Conservation (phyloP, 2,797 vertebrate species). For the Takifugu ocellatus region DNA sequence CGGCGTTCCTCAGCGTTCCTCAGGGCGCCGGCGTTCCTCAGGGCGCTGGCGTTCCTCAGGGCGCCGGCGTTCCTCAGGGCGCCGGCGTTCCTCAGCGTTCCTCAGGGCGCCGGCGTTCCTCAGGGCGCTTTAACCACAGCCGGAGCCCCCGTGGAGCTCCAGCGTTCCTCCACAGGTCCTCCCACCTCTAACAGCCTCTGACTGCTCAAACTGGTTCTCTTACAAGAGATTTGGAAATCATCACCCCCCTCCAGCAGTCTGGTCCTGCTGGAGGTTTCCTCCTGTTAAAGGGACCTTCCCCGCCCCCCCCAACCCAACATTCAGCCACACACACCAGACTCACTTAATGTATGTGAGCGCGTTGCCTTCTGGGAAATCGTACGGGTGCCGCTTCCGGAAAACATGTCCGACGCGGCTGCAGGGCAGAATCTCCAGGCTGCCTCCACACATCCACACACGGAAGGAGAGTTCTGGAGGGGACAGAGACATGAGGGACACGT, state of each 20-base stretch:
- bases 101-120: not conserved
- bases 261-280: too few species aligned
- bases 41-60: slow-evolving; percentile 15
- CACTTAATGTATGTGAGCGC: slow-evolving; percentile 98
- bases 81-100: not conserved
- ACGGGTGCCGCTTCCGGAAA: slow-evolving; percentile 96
- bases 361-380: slow-evolving; percentile 97
- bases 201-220: too few species aligned
- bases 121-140: slow-evolving; percentile 13
- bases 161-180: not conserved
- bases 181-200: too few species aligned
- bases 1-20: not conserved
- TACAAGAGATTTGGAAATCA: too few species aligned
- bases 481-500: not conserved
- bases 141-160: not conserved
- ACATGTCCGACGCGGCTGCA: slow-evolving; percentile 97
- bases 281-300: too few species aligned
- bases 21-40: not conserved
- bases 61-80: not conserved
- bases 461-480: slow-evolving; percentile 89
- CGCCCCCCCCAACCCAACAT: too few species aligned
- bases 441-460: slow-evolving; percentile 98
- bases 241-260: too few species aligned
- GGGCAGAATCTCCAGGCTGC: slow-evolving; percentile 95
- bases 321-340: slow-evolving; percentile 25